Evolutionary conservation across 2,797 vertebrate genomes (phyloP).

Genomic region (Hylomyscus alleni): DNA sequence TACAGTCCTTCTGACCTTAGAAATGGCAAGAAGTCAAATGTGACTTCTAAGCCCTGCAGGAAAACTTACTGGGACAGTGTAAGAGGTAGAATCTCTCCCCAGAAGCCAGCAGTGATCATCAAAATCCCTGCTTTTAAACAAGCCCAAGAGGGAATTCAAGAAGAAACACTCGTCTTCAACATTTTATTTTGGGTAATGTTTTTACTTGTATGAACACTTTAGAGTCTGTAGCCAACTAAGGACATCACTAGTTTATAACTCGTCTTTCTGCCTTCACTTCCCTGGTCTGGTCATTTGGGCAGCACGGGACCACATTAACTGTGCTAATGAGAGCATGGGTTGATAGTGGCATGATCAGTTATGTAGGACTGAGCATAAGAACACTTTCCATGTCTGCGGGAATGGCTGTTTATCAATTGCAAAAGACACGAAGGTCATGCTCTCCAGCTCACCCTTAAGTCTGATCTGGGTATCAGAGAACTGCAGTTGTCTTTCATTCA

Average conservation of each 20-base stretch:
- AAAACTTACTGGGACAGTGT: conserved; percentile 50
- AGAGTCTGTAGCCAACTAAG: background rate
- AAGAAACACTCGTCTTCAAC: background rate
- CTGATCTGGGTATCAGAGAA: conserved; percentile 36
- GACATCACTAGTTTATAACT: background rate
- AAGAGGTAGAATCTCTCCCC: conserved; percentile 34
- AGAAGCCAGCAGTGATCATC: conserved; percentile 36
- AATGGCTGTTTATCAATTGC: conserved; percentile 30
- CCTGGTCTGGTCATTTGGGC: background rate
- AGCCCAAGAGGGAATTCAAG: background rate
- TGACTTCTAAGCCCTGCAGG: conserved; percentile 31
- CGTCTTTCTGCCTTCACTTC: background rate
- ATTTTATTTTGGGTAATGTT: background rate
- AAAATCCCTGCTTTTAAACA: background rate
- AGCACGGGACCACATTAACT: background rate
- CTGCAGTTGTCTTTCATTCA: conserved; percentile 31
- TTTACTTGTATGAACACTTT: background rate
- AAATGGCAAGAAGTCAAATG: conserved; percentile 68
- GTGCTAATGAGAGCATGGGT: background rate
- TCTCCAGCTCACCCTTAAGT: background rate
- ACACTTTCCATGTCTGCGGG: conserved; percentile 4
- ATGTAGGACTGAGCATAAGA: conserved; percentile 35
- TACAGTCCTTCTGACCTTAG: conserved; percentile 74
- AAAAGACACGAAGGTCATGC: background rate
- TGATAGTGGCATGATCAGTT: conserved; percentile 3